A percentile compares a stretch with the other conserved stretches of the same genome.
Evolutionary conservation across 2,888 invertebrate genomes (phyloP).

Genomic region (Heteropelma amictum): DNA sequence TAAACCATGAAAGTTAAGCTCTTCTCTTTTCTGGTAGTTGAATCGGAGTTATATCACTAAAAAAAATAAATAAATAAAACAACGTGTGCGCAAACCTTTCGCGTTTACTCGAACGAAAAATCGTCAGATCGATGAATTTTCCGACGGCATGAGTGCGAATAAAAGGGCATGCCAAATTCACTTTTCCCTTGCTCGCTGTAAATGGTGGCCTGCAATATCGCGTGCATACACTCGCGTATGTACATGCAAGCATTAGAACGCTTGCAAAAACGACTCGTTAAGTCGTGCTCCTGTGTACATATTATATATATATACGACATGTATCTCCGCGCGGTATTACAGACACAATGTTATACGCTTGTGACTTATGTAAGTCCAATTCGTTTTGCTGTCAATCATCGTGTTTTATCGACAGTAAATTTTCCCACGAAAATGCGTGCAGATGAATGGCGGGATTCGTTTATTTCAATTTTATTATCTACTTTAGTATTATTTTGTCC

Average conservation of each 20-base stretch:
- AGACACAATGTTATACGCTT: conserved; percentile 9
- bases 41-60: not conserved
- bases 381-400: conserved; percentile 14
- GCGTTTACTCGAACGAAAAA: conserved; percentile 49
- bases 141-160: conserved; percentile 46
- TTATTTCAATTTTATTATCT: not conserved
- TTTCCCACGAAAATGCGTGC: not conserved
- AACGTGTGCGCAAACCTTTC: conserved; percentile 13
- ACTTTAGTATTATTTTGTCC: not conserved
- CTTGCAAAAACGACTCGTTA: too few relatives aligned
- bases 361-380: conserved; percentile 18
- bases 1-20: not conserved
- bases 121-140: conserved; percentile 43
- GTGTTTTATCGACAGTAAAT: not conserved
- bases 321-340: conserved; percentile 21
- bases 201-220: conserved; percentile 24
- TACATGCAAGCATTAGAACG: too few relatives aligned
- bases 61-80: too few relatives aligned
- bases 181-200: not conserved
- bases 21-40: not conserved
- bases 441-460: conserved; percentile 12
- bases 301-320: not conserved
- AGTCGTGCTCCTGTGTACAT: conserved; percentile 2
- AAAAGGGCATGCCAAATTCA: conserved; percentile 47
- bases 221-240: conserved; percentile 18